Percentiles rank a stretch among this genome's conserved stretches.
phyloP scores from a whole-genome alignment of 2,797 vertebrate genomes.

The Vespertilio murinus region DNA sequence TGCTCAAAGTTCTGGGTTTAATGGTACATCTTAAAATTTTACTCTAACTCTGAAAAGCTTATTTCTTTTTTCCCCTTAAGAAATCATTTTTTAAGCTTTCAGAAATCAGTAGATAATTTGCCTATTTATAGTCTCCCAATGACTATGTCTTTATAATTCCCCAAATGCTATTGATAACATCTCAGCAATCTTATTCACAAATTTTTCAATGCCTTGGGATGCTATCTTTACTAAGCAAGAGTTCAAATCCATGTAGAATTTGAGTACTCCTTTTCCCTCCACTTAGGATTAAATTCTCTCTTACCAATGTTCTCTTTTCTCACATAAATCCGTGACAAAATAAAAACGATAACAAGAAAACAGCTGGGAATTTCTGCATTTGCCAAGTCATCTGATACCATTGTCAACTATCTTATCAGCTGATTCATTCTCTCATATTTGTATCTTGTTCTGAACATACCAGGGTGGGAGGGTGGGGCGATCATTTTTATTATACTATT shows the following conservation, averaged over 20 bases:
- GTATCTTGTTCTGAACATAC: slow-evolving; percentile 28
- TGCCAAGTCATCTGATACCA: not conserved
- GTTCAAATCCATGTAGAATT: not conserved
- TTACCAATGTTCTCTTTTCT: not conserved
- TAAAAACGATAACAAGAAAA: not conserved
- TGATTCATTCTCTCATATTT: not conserved
- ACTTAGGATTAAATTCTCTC: not conserved
- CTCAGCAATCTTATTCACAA: not conserved
- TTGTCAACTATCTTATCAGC: not conserved
- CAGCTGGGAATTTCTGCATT: not conserved
- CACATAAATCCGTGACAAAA: not conserved
- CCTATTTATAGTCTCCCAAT: not conserved
- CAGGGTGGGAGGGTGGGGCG: not conserved
- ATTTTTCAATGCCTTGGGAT: not conserved
- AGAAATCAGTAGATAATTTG: slow-evolving; percentile 30
- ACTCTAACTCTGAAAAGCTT: slow-evolving; percentile 1
- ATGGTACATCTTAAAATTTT: not conserved
- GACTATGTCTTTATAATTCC: not conserved
- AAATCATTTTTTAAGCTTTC: not conserved
- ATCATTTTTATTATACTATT: not conserved
- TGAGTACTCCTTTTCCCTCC: not conserved
- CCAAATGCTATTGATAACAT: not conserved
- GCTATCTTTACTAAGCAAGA: not conserved
- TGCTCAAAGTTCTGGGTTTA: slow-evolving; percentile 11
- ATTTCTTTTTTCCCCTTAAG: not conserved